phyloP scores from a whole-genome alignment of 2,113 vertebrate species.

The Gymnocephalus cernua region DNA sequence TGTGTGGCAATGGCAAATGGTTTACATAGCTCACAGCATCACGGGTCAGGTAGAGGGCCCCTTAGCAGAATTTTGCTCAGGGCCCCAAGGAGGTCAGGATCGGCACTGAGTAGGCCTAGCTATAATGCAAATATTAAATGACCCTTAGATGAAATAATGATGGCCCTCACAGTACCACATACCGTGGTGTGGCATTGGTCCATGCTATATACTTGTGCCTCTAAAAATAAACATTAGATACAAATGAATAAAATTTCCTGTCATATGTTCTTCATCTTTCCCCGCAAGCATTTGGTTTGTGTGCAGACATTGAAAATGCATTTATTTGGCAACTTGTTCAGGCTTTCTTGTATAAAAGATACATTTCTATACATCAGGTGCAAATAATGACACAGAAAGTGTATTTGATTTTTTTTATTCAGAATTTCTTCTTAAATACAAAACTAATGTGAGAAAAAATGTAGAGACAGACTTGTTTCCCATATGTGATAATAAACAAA shows the following conservation, averaged over 20 bases:
- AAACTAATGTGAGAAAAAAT: constrained; percentile 46
- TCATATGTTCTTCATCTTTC: neutral
- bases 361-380: neutral
- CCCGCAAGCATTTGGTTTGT: neutral
- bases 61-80: too few relatives aligned
- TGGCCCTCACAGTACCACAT: neutral
- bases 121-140: too few relatives aligned
- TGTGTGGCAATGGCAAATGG: too few relatives aligned
- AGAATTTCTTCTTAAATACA: constrained; percentile 65
- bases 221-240: neutral
- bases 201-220: neutral
- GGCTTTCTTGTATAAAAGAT: neutral
- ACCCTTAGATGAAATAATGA: too few relatives aligned
- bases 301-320: neutral
- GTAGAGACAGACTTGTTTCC: constrained; percentile 13
- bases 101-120: too few relatives aligned
- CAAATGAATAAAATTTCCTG: neutral
- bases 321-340: too few relatives aligned
- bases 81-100: too few relatives aligned
- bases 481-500: constrained; percentile 32
- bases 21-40: too few relatives aligned
- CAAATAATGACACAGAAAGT: neutral
- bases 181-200: neutral
- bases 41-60: too few relatives aligned
- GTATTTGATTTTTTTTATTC: constrained; percentile 48